These are phyloP conservation scores for Prochilodus magdalenae DNA, from an alignment of 2,113 vertebrate genomes.

Conservation along the genomic window DNA sequence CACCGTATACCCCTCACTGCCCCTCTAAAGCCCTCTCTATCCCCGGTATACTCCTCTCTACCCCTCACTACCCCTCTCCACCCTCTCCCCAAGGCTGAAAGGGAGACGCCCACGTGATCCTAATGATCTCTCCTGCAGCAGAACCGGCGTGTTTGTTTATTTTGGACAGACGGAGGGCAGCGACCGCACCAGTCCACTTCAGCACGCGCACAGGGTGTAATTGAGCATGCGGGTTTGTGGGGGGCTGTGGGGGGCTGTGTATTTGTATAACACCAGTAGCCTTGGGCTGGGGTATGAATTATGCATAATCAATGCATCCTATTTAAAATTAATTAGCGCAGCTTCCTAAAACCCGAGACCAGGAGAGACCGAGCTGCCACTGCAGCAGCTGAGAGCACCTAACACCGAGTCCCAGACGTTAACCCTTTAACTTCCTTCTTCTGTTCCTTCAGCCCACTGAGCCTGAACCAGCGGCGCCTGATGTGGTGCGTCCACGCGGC, in stretches of 20 bases:
- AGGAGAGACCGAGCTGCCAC: neutral
- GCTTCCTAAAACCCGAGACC: slow-evolving; percentile 56
- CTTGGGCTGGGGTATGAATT: slow-evolving; percentile 76
- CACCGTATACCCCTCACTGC: too few species aligned
- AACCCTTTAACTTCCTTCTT: slow-evolving; percentile 51
- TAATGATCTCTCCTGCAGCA: slow-evolving; percentile 60
- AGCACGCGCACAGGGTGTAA: slow-evolving; percentile 58
- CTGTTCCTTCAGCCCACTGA: too few species aligned
- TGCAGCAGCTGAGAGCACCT: slow-evolving; percentile 66
- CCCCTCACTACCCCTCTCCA: slow-evolving; percentile 7
- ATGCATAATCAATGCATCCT: slow-evolving; percentile 77
- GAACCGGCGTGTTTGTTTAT: slow-evolving; percentile 68
- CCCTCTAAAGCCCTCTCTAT: neutral
- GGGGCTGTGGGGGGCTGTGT: slow-evolving; percentile 74
- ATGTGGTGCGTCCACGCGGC: too few species aligned
- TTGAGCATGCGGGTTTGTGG: slow-evolving; percentile 57
- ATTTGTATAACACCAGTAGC: slow-evolving; percentile 79
- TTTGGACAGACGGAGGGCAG: slow-evolving; percentile 64
- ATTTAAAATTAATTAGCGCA: slow-evolving; percentile 79
- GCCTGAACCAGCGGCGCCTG: too few species aligned
- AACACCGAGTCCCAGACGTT: slow-evolving; percentile 66
- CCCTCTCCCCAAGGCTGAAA: slow-evolving; percentile 21
- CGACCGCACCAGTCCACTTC: slow-evolving; percentile 50
- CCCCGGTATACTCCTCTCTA: slow-evolving; percentile 6
- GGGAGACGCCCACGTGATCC: slow-evolving; percentile 43